These are phyloP conservation scores for Elgaria multicarinata DNA, from an alignment of 2,113 vertebrate genomes.

Conservation along the genomic window DNA sequence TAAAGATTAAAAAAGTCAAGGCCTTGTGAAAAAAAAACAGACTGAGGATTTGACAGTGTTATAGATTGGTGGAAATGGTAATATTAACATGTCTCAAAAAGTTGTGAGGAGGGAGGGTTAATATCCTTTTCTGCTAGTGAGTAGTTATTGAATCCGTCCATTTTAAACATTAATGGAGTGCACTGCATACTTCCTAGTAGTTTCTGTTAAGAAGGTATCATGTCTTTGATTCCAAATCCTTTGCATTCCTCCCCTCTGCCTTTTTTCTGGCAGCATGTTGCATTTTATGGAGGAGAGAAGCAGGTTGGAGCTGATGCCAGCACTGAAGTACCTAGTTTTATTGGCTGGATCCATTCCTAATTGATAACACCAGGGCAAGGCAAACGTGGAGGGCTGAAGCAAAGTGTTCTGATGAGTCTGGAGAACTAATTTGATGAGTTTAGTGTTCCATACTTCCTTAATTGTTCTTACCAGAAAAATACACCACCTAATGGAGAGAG, in stretches of 20 bases:
- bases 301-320: background rate
- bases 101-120: accelerated
- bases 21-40: background rate
- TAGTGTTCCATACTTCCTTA: background rate
- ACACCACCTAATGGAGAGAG: background rate
- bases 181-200: background rate
- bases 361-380: background rate
- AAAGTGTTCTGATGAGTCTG: background rate
- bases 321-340: background rate
- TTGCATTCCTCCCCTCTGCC: background rate
- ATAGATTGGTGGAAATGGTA: slow-evolving; percentile 16
- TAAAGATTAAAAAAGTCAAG: slow-evolving; percentile 26
- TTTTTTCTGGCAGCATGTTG: background rate
- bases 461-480: background rate
- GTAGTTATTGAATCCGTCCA: background rate
- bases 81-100: background rate
- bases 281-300: background rate
- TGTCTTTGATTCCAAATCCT: background rate
- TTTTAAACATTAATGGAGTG: slow-evolving; percentile 11
- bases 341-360: background rate
- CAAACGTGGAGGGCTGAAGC: background rate
- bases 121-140: background rate
- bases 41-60: slow-evolving; percentile 7
- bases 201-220: background rate
- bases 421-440: background rate